These are phyloP conservation scores for Mesaphorura yosii DNA, from an alignment of 1,140 invertebrate genomes.

Conservation along the genomic window DNA sequence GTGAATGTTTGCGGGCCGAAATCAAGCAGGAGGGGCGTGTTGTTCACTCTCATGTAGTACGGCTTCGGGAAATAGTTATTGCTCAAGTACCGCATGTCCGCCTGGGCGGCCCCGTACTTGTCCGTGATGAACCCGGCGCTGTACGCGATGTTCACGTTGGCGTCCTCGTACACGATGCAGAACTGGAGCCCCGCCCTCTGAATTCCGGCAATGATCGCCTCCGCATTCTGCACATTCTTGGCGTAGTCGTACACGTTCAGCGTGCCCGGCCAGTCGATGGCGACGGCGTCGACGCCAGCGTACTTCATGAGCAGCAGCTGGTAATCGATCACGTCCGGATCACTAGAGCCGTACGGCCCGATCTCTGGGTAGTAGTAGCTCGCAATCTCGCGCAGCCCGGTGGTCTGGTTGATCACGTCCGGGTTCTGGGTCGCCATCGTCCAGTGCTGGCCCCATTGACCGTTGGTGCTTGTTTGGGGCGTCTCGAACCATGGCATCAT, in stretches of 20 bases:
- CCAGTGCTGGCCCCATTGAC: conserved; percentile 2
- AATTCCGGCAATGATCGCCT: conserved; percentile 3
- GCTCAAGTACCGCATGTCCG: conserved; percentile 8
- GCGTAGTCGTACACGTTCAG: conserved; percentile 9
- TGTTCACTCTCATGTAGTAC: conserved; percentile 6
- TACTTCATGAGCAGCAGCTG: conserved; percentile 10
- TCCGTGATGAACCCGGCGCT: conserved; percentile 8
- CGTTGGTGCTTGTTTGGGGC: neutral
- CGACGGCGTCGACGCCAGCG: conserved; percentile 10
- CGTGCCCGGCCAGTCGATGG: conserved; percentile 12
- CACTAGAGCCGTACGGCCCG: conserved; percentile 8
- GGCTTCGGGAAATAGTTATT: conserved; percentile 8
- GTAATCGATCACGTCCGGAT: conserved; percentile 1
- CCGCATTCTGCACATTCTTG: conserved; percentile 6
- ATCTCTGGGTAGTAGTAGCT: conserved; percentile 9
- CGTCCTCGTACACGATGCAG: conserved; percentile 11
- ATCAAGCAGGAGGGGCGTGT: conserved; percentile 3
- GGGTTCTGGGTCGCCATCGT: conserved; percentile 5
- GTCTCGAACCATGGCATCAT: conserved; percentile 15
- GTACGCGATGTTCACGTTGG: conserved; percentile 3
- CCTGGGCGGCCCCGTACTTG: neutral
- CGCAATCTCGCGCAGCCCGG: conserved; percentile 5
- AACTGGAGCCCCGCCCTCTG: conserved; percentile 5
- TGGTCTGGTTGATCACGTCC: conserved; percentile 2
- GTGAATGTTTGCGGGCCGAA: conserved; percentile 13